phyloP scores from a whole-genome alignment of 2,888 invertebrate genomes.

The Dexiosoma caninum region DNA sequence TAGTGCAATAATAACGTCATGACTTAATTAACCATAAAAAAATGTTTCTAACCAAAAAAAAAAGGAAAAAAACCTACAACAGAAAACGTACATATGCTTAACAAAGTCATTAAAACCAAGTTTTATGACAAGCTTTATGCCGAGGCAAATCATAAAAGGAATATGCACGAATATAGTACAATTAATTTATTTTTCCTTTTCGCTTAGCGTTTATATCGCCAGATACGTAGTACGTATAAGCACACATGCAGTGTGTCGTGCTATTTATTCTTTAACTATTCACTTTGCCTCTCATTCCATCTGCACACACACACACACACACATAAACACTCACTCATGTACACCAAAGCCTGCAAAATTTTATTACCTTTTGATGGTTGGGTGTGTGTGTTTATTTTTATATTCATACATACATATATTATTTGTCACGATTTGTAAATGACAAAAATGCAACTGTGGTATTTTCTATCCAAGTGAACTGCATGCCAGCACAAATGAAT shows the following conservation, averaged over 20 bases:
- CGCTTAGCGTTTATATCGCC: neutral
- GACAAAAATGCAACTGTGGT: slow-evolving; percentile 59
- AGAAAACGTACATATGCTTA: slow-evolving; percentile 9
- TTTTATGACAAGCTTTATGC: slow-evolving; percentile 25
- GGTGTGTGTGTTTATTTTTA: neutral
- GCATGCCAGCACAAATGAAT: neutral
- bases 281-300: neutral
- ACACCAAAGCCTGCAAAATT: neutral
- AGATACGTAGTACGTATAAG: neutral
- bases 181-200: neutral
- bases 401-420: neutral
- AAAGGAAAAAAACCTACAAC: neutral
- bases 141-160: neutral
- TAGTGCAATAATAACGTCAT: slow-evolving; percentile 3
- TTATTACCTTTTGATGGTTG: neutral
- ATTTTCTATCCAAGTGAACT: slow-evolving; percentile 25
- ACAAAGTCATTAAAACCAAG: slow-evolving; percentile 37
- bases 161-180: neutral
- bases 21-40: slow-evolving; percentile 44
- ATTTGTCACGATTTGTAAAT: slow-evolving; percentile 63
- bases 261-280: slow-evolving; percentile 8
- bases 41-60: slow-evolving; percentile 1
- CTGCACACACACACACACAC: neutral
- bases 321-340: neutral
- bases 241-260: neutral